These are phyloP conservation scores for Drosophila kuntzei DNA, from an alignment of 2,888 invertebrate genomes.

Conservation along the genomic window DNA sequence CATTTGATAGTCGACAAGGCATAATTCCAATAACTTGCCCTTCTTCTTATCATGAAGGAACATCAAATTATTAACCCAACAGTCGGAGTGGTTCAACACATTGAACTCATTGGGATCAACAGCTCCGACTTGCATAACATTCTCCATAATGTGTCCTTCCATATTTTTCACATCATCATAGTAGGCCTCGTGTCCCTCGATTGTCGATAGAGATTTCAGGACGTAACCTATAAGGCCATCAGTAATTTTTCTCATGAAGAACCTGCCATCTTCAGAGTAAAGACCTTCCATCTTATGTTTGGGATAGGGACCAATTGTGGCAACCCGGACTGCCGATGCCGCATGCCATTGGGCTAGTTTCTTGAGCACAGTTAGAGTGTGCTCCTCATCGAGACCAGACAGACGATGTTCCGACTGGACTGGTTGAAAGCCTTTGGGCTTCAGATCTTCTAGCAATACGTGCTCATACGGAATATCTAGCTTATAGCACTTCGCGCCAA, in stretches of 20 bases:
- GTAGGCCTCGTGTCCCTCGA: conserved; percentile 61
- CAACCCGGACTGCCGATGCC: conserved; percentile 73
- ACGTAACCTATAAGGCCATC: conserved; percentile 25
- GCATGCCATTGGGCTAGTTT: conserved; percentile 83
- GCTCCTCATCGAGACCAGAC: conserved; percentile 72
- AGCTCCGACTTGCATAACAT: conserved; percentile 8
- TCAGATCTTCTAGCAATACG: conserved; percentile 76
- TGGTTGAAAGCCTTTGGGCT: conserved; percentile 65
- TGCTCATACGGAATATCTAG: conserved; percentile 41
- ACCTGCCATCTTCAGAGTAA: conserved; percentile 35
- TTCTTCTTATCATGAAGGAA: conserved; percentile 67
- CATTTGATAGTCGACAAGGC: conserved; percentile 75
- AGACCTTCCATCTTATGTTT: conserved; percentile 13
- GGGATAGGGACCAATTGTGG: conserved; percentile 61
- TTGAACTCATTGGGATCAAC: conserved; percentile 66
- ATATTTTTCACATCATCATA: conserved; percentile 54
- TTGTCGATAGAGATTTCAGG: conserved; percentile 45
- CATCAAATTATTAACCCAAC: conserved; percentile 82
- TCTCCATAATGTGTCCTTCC: conserved; percentile 31
- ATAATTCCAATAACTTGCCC: conserved; percentile 63
- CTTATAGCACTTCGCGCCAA: conserved; percentile 54
- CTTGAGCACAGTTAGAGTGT: conserved; percentile 70
- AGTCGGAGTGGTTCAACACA: conserved; percentile 81
- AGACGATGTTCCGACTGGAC: conserved; percentile 53
- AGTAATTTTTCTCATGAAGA: conserved; percentile 28